Conservation (phyloP, 2,797 vertebrate genomes). For the Tamandua tetradactyla region DNA sequence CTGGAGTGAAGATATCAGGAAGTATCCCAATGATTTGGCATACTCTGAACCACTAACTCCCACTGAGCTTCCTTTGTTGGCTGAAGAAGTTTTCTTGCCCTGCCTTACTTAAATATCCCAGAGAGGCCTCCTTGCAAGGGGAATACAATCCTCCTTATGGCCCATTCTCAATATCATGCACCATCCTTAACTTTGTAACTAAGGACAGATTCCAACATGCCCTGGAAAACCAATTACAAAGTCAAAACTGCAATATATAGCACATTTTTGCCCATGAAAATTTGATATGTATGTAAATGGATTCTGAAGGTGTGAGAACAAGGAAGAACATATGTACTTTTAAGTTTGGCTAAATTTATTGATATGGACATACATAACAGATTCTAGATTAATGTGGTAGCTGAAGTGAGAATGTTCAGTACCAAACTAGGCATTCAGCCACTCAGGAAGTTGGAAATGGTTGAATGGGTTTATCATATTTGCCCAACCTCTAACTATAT, state of each 20-base stretch:
- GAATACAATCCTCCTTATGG: not conserved
- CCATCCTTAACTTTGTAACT: not conserved
- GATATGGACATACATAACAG: not conserved
- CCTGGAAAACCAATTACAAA: not conserved
- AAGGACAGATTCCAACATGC: not conserved
- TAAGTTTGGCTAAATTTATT: not conserved
- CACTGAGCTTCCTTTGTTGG: not conserved
- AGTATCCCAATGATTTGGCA: not conserved
- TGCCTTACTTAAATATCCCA: not conserved
- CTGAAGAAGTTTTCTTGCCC: not conserved
- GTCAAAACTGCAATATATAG: not conserved
- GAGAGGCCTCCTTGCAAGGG: not conserved
- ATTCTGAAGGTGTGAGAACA: not conserved
- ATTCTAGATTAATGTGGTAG: not conserved
- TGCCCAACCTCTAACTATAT: not conserved
- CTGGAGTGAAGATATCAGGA: not conserved
- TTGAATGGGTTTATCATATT: not conserved
- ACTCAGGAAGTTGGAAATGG: not conserved
- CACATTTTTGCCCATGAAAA: constrained; percentile 30
- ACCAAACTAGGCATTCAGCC: not conserved
- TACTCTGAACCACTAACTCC: not conserved
- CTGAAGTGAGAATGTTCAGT: not conserved
- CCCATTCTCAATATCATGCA: not conserved
- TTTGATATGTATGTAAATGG: not conserved
- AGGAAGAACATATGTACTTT: not conserved